Base-by-base conservation (phyloP, 2,113 vertebrate species). In the Tiliqua scincoides region DNA sequence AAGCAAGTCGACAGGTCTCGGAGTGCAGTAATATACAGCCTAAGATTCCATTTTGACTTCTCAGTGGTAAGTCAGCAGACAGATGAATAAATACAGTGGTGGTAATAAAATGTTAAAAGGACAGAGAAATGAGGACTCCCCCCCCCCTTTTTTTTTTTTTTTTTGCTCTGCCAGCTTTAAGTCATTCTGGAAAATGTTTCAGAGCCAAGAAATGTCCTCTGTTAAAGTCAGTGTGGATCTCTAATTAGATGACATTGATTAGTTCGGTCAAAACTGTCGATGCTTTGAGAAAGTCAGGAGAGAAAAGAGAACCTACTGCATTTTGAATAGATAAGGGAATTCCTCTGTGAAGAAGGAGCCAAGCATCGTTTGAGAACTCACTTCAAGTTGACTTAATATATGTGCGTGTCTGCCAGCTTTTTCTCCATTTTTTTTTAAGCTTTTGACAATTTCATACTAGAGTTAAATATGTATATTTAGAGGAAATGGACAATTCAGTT, bases 81-180 rank as follows among this genome's bases (percentile, higher is more conserved):
- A 63, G 72, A 90, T 37, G 72, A 72, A 81, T 70, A 73, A 87
- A 83, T 57, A 89, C 84, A 74, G 73, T 73, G 73, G 77, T 57
- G 62, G 84, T 87, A 35, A 83, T 48, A 83, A 90, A 86, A 63
- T 75, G 85, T 92, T 88, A 90, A 88, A 90, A 92, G 88, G 84
- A 86, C 72, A 78, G 52, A 81, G 57, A 73, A 77, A 37, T 37
- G 2, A 70, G 78, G 80, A 88, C 2, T 79, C 25, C 80, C 89
- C 65, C 30, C n/a, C n/a, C n/a, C n/a, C n/a, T n/a, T n/a, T n/a
- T n/a, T n/a, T n/a, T n/a, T n/a, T n/a, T n/a, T n/a, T 17, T 27
- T 21, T 11, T 91, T 35, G 82, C 70, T 87, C 25, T 15, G 52
- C 25, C 32, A 63, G 37, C 48, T 88, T 84, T 87, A 54, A 75